Conservation (phyloP, 2,797 vertebrate species). For the Anisognathus igniventris region DNA sequence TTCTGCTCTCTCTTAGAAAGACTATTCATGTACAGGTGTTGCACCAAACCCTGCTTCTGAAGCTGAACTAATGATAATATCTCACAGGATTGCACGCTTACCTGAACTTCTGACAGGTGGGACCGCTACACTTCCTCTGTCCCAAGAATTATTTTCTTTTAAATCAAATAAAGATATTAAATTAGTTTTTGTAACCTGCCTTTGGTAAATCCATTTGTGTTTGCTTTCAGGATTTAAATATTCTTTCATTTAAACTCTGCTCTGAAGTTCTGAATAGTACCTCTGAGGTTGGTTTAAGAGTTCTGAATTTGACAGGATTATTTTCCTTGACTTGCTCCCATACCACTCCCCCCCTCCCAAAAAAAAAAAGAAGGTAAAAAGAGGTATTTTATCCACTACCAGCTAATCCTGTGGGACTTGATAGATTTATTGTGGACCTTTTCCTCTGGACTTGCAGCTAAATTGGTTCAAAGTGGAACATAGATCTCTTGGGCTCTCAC, state of each 20-base stretch:
- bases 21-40: conserved; percentile 39
- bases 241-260: conserved; percentile 27
- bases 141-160: neutral
- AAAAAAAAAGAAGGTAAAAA: neutral
- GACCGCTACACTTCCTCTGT: neutral
- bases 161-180: neutral
- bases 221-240: conserved; percentile 48
- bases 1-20: neutral
- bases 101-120: neutral
- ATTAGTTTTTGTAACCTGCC: conserved; percentile 3
- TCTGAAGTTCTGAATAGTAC: conserved; percentile 29
- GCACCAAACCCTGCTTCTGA: neutral
- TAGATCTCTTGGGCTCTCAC: neutral
- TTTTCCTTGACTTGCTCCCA: neutral
- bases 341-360: rapidly evolving
- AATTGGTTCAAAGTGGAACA: neutral
- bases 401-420: neutral
- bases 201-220: conserved; percentile 7
- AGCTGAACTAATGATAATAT: neutral
- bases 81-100: neutral
- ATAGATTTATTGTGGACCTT: conserved; percentile 24
- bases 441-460: neutral
- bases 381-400: neutral
- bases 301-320: conserved; percentile 7
- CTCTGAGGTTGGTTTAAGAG: neutral